These are phyloP conservation scores for Emydoidea blandingii DNA, from an alignment of 2,797 vertebrate species.

Conservation along the genomic window DNA sequence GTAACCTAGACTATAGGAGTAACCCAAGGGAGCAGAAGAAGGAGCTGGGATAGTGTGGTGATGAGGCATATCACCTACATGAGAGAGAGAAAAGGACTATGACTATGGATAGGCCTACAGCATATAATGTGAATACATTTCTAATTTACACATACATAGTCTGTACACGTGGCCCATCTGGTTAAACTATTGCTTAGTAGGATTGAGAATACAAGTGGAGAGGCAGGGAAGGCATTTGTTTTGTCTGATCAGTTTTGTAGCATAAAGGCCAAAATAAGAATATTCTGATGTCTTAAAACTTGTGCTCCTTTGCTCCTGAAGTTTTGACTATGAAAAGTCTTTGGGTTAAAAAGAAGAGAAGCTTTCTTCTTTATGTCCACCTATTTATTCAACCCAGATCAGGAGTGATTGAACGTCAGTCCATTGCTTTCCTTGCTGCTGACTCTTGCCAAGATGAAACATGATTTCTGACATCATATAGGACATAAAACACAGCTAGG, in stretches of 20 bases:
- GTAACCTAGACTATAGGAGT: neutral
- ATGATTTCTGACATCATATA: constrained; percentile 29
- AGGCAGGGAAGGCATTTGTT: neutral
- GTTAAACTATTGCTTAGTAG: neutral
- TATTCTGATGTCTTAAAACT: neutral
- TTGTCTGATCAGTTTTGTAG: neutral
- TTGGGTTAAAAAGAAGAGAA: neutral
- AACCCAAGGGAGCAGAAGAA: neutral
- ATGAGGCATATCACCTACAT: neutral
- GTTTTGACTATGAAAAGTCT: neutral
- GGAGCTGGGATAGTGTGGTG: neutral
- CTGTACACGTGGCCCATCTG: neutral
- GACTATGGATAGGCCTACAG: neutral
- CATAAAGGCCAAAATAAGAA: neutral
- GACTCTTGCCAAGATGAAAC: constrained; percentile 48
- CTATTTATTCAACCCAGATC: constrained; percentile 1
- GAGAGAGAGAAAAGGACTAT: neutral
- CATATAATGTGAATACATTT: neutral
- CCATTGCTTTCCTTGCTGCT: constrained; percentile 11
- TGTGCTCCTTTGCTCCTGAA: neutral
- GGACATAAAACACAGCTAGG: constrained; percentile 10
- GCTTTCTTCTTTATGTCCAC: neutral
- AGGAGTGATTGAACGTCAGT: neutral
- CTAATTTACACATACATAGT: neutral
- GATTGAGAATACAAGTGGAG: too few relatives aligned